phyloP scores from a whole-genome alignment of 2,888 invertebrate genomes.

The Hypena proboscidalis region DNA sequence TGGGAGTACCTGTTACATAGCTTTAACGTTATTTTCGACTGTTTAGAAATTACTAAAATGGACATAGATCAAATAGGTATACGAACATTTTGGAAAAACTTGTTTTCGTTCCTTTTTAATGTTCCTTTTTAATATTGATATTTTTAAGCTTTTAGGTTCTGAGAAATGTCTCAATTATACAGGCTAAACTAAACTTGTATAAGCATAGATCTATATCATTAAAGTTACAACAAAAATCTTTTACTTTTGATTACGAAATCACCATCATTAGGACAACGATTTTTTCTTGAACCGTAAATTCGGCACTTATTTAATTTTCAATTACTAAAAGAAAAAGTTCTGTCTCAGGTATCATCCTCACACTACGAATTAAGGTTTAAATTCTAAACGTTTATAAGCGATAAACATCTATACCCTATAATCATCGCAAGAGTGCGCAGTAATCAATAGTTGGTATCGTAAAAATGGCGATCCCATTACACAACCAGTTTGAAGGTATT shows the following conservation, averaged over 20 bases:
- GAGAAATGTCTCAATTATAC: no score
- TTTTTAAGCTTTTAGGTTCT: no score
- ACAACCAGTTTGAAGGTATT: slow-evolving; percentile 74
- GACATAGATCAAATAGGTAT: no score
- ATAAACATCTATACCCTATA: slow-evolving; percentile 28
- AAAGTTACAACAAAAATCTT: not conserved
- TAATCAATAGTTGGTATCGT: slow-evolving; percentile 54
- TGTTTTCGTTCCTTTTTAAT: no score
- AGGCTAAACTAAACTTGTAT: no score
- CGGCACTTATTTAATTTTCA: slow-evolving; percentile 5
- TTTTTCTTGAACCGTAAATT: slow-evolving; percentile 3
- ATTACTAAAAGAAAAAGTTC: slow-evolving; percentile 6
- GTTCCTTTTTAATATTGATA: no score
- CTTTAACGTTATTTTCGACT: no score
- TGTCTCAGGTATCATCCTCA: slow-evolving; percentile 12
- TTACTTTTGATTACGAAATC: slow-evolving; percentile 4
- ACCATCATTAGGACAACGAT: not conserved
- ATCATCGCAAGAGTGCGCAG: slow-evolving; percentile 35
- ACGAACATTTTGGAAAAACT: no score
- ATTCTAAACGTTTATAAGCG: slow-evolving; percentile 21
- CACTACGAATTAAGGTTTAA: slow-evolving; percentile 24
- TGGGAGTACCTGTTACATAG: no score
- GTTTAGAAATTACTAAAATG: no score
- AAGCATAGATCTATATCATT: no score
- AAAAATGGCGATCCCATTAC: slow-evolving; percentile 61